A percentile compares a stretch with the other conserved stretches of the same genome.
Conservation (phyloP, 2,113 vertebrate genomes). For the Mobula hypostoma region DNA sequence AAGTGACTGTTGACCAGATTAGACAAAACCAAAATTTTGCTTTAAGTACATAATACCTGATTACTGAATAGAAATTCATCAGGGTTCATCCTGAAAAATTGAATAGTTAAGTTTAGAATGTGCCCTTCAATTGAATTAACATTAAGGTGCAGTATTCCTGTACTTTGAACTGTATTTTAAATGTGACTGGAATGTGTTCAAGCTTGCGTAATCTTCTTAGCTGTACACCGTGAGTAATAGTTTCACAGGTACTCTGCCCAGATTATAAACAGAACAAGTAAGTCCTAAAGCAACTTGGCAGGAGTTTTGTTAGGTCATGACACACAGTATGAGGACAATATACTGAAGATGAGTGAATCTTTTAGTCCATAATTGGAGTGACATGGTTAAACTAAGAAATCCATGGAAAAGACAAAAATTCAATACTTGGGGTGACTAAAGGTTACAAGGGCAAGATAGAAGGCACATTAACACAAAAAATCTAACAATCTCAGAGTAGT, state of each 20-base stretch:
- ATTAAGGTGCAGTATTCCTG: neutral
- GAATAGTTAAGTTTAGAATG: neutral
- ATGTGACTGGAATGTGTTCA: neutral
- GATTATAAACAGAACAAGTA: neutral
- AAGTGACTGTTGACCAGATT: constrained; percentile 47
- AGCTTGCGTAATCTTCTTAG: neutral
- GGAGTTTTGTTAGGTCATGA: neutral
- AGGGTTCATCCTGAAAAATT: neutral
- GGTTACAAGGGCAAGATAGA: neutral
- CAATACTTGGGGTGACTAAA: neutral
- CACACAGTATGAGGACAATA: neutral
- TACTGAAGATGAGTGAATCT: neutral
- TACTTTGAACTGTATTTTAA: neutral
- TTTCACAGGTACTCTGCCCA: neutral
- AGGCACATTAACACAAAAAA: neutral
- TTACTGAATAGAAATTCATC: neutral
- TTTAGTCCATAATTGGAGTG: neutral
- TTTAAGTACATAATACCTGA: neutral
- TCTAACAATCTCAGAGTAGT: neutral
- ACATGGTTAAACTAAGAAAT: neutral
- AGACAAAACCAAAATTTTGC: neutral
- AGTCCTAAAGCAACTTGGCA: neutral
- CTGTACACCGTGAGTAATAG: neutral
- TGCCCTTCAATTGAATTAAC: neutral
- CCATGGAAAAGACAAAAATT: neutral